phyloP scores from a whole-genome alignment of 2,888 invertebrate species.

The Anarsia innoxiella region DNA sequence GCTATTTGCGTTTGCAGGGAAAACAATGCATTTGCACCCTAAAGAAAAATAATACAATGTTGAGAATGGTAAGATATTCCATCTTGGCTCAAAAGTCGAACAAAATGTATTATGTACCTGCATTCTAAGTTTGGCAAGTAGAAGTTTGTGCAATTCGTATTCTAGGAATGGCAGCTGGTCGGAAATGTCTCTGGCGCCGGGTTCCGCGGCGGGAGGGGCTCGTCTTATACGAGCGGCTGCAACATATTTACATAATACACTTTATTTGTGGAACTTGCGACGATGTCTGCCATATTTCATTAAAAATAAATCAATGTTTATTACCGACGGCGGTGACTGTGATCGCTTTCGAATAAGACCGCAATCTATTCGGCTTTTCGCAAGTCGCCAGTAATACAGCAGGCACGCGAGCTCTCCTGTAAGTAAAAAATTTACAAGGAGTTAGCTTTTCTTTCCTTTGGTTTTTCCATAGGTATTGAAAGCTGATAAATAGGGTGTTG shows the following conservation, averaged over 20 bases:
- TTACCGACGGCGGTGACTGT: conserved; percentile 63
- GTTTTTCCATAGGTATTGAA: no score
- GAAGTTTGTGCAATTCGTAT: conserved; percentile 93
- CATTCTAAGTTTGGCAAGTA: conserved; percentile 92
- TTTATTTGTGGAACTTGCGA: no score
- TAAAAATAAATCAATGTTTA: no score
- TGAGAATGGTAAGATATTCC: neutral
- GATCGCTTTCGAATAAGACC: conserved; percentile 76
- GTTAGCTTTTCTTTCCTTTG: no score
- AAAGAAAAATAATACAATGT: conserved; percentile 13
- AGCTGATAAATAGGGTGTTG: no score
- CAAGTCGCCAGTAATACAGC: conserved; percentile 93
- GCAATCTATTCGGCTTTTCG: conserved; percentile 85
- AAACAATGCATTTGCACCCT: conserved; percentile 96
- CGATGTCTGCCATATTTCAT: no score
- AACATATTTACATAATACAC: no score
- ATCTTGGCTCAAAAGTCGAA: neutral
- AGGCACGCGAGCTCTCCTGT: conserved; percentile 88
- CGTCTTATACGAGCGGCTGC: conserved; percentile 86
- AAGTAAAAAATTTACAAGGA: no score
- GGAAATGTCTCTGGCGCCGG: conserved; percentile 94
- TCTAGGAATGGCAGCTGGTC: conserved; percentile 96
- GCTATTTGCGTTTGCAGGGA: conserved; percentile 87
- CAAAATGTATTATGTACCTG: conserved; percentile 46
- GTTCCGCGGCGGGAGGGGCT: conserved; percentile 86